Base-by-base conservation (phyloP, 2,888 invertebrate genomes). In the Heteropelma amictum region DNA sequence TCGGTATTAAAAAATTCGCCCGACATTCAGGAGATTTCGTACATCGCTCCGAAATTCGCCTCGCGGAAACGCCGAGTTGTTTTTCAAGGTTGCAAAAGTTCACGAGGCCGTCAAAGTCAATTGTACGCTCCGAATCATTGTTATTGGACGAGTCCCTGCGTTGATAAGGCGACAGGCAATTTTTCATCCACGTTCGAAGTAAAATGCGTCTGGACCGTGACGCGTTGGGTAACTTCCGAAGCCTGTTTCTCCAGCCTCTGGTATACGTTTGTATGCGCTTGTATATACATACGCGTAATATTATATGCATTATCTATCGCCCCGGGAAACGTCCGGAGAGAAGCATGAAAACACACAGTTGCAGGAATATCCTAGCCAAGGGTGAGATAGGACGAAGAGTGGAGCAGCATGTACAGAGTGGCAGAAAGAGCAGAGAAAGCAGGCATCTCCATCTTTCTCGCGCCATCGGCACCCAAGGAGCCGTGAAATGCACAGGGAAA, bases 341-440 rank as follows among this genome's bases (percentile, higher is more conserved):
- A 78, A 80, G 80, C 74, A 82, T 84, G 84, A 82, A 85, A 82
- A 85, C 63, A 65, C 61, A 88, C 85, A 87, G 88, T 86, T 85
- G 63, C 19, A 82, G 85, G 85, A 81, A 87, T 87, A 86, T 87
- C 87, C 87, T 87, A 86, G 83, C 83, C 82, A 73, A 75, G 81
- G 28, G 10, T 30, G 80, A 84, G 87, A 88, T 88, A 88, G 84
- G 82, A 83, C 53, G 51, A 51, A 65, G 72, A 76, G 73, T 53
- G 45, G 74, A 60, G 35, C 30, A 51, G 49, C 28, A 33, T 12
- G 12, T 53, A 49, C 12, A 60, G 30, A 60, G 40, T 23, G 12
- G 17, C 1, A 64, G 68, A 51, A 47, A 58, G 67, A 63, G 38
- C 17, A 49, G 49, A 47, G 54, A 54, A 33, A 67, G 42, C 19